Evolutionary conservation across 2,797 vertebrate species (phyloP).

Genomic region (Acanthiza pusilla): DNA sequence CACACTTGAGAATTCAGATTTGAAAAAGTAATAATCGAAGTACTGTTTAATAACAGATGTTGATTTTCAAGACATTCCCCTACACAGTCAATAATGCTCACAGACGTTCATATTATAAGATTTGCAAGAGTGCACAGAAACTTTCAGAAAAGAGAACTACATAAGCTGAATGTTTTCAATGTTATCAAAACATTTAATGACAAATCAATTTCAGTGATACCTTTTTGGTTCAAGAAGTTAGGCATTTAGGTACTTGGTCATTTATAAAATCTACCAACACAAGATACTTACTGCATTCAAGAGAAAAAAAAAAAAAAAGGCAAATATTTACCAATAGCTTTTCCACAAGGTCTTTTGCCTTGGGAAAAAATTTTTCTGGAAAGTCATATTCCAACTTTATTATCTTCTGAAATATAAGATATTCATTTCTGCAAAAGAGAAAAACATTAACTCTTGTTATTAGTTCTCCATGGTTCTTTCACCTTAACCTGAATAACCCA

Average conservation of each 20-base stretch:
- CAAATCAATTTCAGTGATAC: neutral
- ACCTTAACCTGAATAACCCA: neutral
- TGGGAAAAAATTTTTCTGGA: conserved; percentile 99
- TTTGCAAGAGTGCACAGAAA: neutral
- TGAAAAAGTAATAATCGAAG: neutral
- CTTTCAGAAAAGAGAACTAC: neutral
- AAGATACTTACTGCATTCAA: neutral
- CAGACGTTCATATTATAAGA: neutral
- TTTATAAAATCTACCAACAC: neutral
- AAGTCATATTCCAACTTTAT: conserved; percentile 99
- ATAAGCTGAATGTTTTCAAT: neutral
- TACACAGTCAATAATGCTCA: neutral
- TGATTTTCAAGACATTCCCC: neutral
- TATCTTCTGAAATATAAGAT: conserved; percentile 99
- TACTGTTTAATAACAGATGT: neutral
- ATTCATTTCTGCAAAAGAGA: conserved; percentile 87
- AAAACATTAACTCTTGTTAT: neutral
- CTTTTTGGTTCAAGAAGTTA: neutral
- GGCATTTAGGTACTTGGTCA: neutral
- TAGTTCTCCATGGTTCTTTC: neutral
- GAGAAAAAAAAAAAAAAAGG: neutral
- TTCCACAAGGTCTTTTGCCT: conserved; percentile 96
- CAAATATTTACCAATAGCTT: conserved; percentile 88
- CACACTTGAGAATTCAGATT: neutral
- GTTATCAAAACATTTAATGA: neutral